Conservation (phyloP, 1,140 invertebrate genomes). For the Bombus vancouverensis region DNA sequence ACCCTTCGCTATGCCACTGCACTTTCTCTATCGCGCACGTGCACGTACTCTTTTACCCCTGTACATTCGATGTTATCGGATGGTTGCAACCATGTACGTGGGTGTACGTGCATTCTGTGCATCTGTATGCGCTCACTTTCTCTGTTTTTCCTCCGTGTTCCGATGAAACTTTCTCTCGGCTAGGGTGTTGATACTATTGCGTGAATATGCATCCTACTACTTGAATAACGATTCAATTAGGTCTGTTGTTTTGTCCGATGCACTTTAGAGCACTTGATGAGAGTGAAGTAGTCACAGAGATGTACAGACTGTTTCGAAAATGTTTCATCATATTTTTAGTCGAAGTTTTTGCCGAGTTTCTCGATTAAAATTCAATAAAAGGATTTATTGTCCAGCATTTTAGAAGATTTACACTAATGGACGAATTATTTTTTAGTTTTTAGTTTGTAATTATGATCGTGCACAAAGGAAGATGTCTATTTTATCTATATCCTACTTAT, state of each 20-base stretch:
- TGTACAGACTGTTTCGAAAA: neutral
- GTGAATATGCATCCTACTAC: constrained; percentile 14
- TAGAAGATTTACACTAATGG: too few species aligned
- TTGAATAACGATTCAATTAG: constrained; percentile 48
- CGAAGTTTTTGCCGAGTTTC: neutral
- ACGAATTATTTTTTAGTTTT: too few species aligned
- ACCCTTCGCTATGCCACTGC: neutral
- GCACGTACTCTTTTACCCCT: neutral
- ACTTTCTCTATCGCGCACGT: neutral
- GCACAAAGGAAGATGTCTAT: too few species aligned
- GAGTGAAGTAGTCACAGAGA: neutral
- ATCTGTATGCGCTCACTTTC: constrained; percentile 32
- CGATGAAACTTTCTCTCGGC: constrained; percentile 15
- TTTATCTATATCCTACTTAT: too few species aligned
- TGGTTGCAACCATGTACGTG: too few species aligned
- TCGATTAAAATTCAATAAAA: neutral
- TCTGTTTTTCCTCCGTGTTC: constrained; percentile 7
- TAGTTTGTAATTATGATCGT: too few species aligned
- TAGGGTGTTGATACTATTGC: constrained; percentile 16
- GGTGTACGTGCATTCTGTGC: neutral
- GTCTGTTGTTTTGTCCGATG: constrained; percentile 15
- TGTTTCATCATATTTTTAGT: neutral
- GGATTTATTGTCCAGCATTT: neutral
- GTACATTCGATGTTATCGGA: neutral
- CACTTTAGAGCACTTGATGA: neutral